phyloP scores from a whole-genome alignment of 1,140 invertebrate species.

The Eueides isabella region DNA sequence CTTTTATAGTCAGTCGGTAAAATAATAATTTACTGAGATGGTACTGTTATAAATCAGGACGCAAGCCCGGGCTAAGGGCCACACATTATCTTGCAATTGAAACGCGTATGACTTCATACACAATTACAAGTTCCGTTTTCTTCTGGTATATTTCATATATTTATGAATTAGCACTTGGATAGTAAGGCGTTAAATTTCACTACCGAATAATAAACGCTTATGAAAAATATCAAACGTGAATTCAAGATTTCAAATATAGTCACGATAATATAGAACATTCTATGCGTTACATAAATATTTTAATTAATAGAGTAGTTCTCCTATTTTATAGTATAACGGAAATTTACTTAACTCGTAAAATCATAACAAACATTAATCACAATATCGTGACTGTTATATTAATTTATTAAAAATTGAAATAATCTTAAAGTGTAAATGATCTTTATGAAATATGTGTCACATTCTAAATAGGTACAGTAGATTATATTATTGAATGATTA shows the following conservation, averaged over 20 bases:
- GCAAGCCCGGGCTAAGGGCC: no score
- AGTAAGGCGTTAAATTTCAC: no score
- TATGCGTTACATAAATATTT: background rate
- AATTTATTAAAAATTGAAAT: conserved; percentile 10
- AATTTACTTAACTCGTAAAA: background rate
- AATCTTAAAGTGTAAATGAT: conserved; percentile 1
- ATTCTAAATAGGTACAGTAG: background rate
- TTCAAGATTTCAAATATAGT: background rate
- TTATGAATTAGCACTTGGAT: background rate
- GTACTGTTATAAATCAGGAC: no score
- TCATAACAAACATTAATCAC: conserved; percentile 1
- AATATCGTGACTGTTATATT: background rate
- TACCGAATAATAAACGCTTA: no score
- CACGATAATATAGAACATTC: background rate
- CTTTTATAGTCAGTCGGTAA: no score
- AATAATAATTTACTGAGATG: no score
- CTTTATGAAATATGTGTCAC: background rate
- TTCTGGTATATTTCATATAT: background rate
- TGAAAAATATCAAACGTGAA: no score
- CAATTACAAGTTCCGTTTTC: background rate
- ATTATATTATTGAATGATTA: background rate
- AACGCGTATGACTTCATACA: background rate
- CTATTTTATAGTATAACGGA: background rate
- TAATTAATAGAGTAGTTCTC: background rate
- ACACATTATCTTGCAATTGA: no score